A percentile compares a stretch with the other conserved stretches of the same genome.
phyloP scores from a whole-genome alignment of 2,797 vertebrate genomes.

The Ptychobarbus kaznakovi region DNA sequence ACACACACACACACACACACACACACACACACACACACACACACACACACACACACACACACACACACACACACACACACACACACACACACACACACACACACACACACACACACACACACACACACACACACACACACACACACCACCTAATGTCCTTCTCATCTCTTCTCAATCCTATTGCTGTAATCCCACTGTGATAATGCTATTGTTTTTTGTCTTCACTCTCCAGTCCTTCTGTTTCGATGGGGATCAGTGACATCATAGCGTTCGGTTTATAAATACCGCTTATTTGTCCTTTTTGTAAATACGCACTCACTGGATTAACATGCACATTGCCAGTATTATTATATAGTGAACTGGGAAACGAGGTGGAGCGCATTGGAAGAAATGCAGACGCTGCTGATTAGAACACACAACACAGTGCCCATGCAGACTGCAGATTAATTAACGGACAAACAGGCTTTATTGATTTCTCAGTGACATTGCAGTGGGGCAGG shows the following conservation, averaged over 20 bases:
- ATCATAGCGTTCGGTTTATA: constrained; percentile 27
- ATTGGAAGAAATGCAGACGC: constrained; percentile 31
- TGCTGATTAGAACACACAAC: constrained; percentile 39
- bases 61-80: background rate
- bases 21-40: background rate
- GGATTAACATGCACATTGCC: constrained; percentile 35
- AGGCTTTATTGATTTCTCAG: constrained; percentile 44
- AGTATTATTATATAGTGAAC: constrained; percentile 23
- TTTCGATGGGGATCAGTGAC: constrained; percentile 37
- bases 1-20: background rate
- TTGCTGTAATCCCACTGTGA: constrained; percentile 44
- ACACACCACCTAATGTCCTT: constrained; percentile 19
- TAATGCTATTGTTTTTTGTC: constrained; percentile 42
- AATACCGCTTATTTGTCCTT: constrained; percentile 33
- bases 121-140: background rate
- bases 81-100: background rate
- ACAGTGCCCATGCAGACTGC: constrained; percentile 23
- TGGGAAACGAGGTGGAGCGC: background rate
- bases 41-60: too few species aligned
- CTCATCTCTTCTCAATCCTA: constrained; percentile 42
- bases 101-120: background rate
- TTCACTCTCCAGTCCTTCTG: constrained; percentile 37
- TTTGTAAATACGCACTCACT: constrained; percentile 36
- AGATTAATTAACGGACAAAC: constrained; percentile 54
- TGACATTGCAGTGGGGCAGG: constrained; percentile 33